Evolutionary conservation across 2,113 vertebrate genomes (phyloP), one percentile per base, ranked within the genome.

Genomic region (Eptesicus fuscus): DNA sequence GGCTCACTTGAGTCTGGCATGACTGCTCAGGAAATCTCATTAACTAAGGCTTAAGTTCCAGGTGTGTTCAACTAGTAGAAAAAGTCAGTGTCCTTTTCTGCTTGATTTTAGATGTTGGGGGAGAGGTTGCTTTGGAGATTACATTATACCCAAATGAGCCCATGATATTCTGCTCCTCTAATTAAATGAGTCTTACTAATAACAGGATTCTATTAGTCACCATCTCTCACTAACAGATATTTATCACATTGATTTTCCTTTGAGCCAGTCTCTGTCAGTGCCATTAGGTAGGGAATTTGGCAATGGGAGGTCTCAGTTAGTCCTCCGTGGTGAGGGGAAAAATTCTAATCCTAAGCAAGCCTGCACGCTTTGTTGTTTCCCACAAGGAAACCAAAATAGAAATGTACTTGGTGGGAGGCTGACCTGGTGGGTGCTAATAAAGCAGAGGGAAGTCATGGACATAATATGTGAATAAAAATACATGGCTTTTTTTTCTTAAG

Each of bases 331-430:
- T 85, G 47, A 91, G 9, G 17, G 42, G 51, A 83, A 70, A 74
- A 90, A n/a, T 7, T 83, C 49, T 82, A 88, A 73, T 83, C 56
- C 51, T 35, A 83, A 94, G 79, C 40, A 90, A 92, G 40, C 17
- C 28, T 59, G 2, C 70, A 47, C 65, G 44, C n/a, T 93, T 92
- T 84, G 18, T 59, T 82, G 23, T 79, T 95, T 93, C 56, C 63
- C 40, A 37, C 6, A 40, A 77, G 53, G 71, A 40, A 96, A 77
- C 28, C 95, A 88, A 95, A 96, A 89, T 79, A 96, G 77, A 93
- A 44, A 90, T 59, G n/a, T 9, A 42, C 67, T 71, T 77, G 53
- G 67, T 83, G 53, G 14, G 61, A 88, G n/a, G 49, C 49, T 86
- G 80, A 85, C 63, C 78, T 71, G 3, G 35, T 79, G 79, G 65